Conservation (phyloP, 2,797 vertebrate species). For the Rhincodon typus region DNA sequence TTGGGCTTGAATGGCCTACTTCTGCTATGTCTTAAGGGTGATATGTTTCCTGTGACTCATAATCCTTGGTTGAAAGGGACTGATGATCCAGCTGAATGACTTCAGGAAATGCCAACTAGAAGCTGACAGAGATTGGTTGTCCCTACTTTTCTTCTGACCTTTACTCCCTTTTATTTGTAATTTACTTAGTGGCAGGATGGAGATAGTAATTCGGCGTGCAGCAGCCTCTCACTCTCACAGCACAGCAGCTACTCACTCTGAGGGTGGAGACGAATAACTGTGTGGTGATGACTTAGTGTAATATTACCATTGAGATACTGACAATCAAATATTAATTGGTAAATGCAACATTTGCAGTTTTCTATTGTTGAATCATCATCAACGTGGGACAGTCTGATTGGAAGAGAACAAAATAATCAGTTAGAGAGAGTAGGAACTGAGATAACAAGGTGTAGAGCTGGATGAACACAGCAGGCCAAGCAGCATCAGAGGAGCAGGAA, state of each 20-base stretch:
- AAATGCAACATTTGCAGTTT: not conserved
- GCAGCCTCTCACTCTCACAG: too few species aligned
- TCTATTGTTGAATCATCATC: not conserved
- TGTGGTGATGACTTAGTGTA: not conserved
- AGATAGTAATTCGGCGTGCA: not conserved
- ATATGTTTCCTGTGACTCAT: not conserved
- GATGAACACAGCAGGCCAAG: too few species aligned
- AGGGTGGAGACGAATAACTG: not conserved
- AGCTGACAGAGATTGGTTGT: not conserved
- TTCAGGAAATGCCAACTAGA: not conserved
- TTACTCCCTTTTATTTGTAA: not conserved
- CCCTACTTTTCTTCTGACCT: not conserved
- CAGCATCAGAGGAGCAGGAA: too few species aligned
- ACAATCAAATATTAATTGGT: not conserved
- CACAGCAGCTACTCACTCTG: not conserved
- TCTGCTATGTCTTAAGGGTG: not conserved
- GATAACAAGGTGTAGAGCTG: too few species aligned
- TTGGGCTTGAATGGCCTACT: too few species aligned
- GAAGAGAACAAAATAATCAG: not conserved
- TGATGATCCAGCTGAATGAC: not conserved
- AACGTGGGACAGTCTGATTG: not conserved
- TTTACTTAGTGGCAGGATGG: not conserved
- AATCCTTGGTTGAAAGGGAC: not conserved
- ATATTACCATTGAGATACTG: not conserved
- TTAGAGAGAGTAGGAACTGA: too few species aligned